A percentile compares a stretch with the other conserved stretches of the same genome.
Evolutionary conservation across 1,140 invertebrate genomes (phyloP).

Genomic region (Doryteuthis pealeii): DNA sequence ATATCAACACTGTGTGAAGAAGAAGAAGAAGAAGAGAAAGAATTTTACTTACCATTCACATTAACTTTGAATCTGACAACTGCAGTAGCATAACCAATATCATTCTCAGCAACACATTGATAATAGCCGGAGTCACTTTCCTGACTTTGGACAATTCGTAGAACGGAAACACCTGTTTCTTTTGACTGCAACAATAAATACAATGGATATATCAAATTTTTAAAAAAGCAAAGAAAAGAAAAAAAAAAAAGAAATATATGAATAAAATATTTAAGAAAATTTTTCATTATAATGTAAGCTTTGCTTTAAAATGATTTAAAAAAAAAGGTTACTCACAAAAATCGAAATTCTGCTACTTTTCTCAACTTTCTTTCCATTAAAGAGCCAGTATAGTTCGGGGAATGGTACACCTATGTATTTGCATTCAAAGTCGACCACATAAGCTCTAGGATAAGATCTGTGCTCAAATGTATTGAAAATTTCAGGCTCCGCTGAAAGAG

Average conservation of each 20-base stretch:
- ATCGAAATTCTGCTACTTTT: background rate
- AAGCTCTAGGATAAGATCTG: conserved; percentile 22
- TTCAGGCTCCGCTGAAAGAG: conserved; percentile 28
- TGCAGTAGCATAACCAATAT: conserved; percentile 29
- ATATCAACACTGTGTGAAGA: too few species aligned
- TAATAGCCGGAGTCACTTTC: conserved; percentile 37
- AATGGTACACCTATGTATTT: conserved; percentile 27
- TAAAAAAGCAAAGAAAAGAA: too few species aligned
- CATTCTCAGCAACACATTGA: conserved; percentile 42
- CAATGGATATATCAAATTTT: too few species aligned
- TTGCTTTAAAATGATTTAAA: background rate
- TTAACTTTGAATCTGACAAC: conserved; percentile 55
- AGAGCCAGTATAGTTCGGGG: conserved; percentile 33
- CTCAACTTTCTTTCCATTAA: conserved; percentile 24
- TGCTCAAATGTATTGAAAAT: conserved; percentile 20
- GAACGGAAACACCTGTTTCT: background rate
- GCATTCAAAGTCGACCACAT: conserved; percentile 29
- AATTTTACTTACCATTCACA: conserved; percentile 63
- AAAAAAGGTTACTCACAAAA: background rate
- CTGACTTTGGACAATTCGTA: conserved; percentile 21
- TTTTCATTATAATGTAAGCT: too few species aligned
- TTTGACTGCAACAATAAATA: too few species aligned
- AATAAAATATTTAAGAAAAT: too few species aligned
- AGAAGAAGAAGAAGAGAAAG: too few species aligned
- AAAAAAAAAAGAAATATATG: background rate